Evolutionary conservation across 2,113 vertebrate genomes (phyloP).

Genomic region (Menura novaehollandiae): DNA sequence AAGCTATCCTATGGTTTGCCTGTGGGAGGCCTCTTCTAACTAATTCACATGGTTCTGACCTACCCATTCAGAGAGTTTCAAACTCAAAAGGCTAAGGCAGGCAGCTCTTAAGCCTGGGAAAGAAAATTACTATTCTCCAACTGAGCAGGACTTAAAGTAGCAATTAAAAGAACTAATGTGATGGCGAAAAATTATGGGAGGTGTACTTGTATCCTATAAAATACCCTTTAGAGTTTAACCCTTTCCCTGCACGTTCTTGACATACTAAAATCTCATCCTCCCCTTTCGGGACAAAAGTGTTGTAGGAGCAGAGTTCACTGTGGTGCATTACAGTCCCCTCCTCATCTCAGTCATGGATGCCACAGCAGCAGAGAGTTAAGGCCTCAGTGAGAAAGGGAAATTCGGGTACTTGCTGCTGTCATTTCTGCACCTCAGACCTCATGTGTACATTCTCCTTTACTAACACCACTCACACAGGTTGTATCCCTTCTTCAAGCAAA

Average conservation of each 20-base stretch:
- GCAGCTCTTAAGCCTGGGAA: background rate
- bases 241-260: background rate
- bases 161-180: background rate
- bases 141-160: background rate
- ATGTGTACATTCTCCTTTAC: background rate
- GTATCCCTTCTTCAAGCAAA: background rate
- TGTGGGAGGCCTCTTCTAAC: background rate
- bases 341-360: background rate
- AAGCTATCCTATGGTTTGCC: background rate
- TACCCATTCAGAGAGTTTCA: background rate
- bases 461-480: background rate
- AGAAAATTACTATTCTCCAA: background rate
- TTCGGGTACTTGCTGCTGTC: background rate
- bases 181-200: background rate
- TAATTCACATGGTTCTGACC: background rate
- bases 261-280: background rate
- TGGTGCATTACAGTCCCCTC: background rate
- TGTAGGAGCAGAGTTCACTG: background rate
- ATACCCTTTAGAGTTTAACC: background rate
- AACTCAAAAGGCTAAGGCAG: background rate
- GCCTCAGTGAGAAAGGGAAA: background rate
- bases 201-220: background rate
- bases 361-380: background rate
- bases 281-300: background rate
- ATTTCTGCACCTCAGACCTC: background rate